Evolutionary conservation across 2,113 vertebrate species (phyloP).

Genomic region (Paralichthys olivaceus): DNA sequence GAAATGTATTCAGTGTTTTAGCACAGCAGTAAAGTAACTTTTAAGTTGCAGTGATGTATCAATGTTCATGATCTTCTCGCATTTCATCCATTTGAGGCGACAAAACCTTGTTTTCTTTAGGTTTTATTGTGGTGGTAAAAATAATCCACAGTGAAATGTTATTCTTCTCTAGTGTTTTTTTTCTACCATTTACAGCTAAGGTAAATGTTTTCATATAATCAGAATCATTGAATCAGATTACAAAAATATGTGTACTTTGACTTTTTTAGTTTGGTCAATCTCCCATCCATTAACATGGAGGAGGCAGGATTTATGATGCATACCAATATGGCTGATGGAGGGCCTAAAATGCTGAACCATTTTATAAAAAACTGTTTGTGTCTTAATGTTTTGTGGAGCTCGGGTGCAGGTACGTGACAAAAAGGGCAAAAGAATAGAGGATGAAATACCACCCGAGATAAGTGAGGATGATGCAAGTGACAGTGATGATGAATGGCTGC

Average conservation of each 20-base stretch:
- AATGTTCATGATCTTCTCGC: constrained; percentile 5
- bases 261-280: neutral
- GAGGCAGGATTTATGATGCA: too few species aligned
- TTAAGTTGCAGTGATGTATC: constrained; percentile 6
- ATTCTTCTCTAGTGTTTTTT: neutral
- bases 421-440: neutral
- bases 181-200: neutral
- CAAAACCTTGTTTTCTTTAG: neutral
- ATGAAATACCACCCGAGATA: neutral
- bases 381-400: too few species aligned
- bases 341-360: too few species aligned
- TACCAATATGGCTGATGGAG: too few species aligned
- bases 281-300: too few species aligned
- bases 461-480: neutral
- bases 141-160: neutral
- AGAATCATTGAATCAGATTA: neutral
- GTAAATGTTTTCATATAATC: neutral
- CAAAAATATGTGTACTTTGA: neutral
- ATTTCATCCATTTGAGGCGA: constrained; percentile 24
- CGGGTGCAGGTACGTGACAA: neutral
- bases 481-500: neutral
- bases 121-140: neutral
- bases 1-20: constrained; percentile 13
- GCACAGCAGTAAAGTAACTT: constrained; percentile 5
- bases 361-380: too few species aligned